A percentile compares a stretch with the other conserved stretches of the same genome.
These are phyloP conservation scores for Trachymyrmex cornetzi DNA, from an alignment of 1,140 invertebrate genomes.

Conservation along the genomic window DNA sequence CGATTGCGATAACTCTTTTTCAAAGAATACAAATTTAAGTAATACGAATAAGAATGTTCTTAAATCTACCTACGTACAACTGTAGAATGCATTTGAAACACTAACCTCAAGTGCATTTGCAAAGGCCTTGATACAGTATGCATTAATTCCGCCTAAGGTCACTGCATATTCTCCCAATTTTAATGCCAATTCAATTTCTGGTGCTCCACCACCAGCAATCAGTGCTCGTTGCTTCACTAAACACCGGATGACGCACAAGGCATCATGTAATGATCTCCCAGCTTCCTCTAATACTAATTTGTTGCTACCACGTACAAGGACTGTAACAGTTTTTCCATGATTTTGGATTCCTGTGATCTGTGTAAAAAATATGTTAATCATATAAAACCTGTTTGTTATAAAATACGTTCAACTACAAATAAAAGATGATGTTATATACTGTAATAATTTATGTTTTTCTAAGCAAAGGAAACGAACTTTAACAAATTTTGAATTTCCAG, in stretches of 20 bases:
- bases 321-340: slow-evolving; percentile 96
- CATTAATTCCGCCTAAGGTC: slow-evolving; percentile 95
- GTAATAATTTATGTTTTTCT: background rate
- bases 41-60: background rate
- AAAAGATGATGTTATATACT: background rate
- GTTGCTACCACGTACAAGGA: slow-evolving; percentile 98
- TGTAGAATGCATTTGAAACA: background rate
- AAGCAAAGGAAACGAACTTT: slow-evolving; percentile 88
- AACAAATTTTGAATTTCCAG: slow-evolving; percentile 96
- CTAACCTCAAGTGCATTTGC: slow-evolving; percentile 97
- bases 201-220: slow-evolving; percentile 98
- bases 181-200: slow-evolving; percentile 97
- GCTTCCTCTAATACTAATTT: slow-evolving; percentile 98
- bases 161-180: slow-evolving; percentile 94
- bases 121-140: slow-evolving; percentile 98
- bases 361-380: slow-evolving; percentile 49
- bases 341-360: slow-evolving; percentile 96
- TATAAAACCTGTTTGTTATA: background rate
- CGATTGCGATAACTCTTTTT: background rate
- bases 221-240: slow-evolving; percentile 97
- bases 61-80: background rate
- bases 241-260: slow-evolving; percentile 98
- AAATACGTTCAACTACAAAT: background rate
- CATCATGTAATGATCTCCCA: slow-evolving; percentile 98
- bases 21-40: background rate